Conservation (phyloP, 2,888 invertebrate species). For the Agrochola circellaris region DNA sequence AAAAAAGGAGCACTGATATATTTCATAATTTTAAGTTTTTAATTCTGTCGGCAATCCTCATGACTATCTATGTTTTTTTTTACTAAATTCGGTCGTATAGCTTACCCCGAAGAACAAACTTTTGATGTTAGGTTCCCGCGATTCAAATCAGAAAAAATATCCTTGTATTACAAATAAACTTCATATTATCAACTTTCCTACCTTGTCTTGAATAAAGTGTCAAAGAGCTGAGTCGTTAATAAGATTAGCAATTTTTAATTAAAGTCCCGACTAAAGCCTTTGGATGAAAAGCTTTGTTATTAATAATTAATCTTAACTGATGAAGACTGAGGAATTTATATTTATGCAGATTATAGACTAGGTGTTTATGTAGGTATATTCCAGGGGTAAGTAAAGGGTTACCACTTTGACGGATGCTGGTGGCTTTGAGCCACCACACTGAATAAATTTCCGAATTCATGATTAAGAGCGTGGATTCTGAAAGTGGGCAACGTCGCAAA, state of each 20-base stretch:
- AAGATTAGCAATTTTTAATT: constrained; percentile 33
- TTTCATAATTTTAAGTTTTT: too few relatives aligned
- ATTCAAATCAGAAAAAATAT: background rate
- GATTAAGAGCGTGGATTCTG: background rate
- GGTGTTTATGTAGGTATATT: background rate
- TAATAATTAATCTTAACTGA: constrained; percentile 12
- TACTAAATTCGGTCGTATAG: background rate
- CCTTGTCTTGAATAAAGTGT: constrained; percentile 15
- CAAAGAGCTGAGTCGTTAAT: constrained; percentile 24
- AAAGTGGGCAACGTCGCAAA: too few relatives aligned
- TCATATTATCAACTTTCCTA: background rate
- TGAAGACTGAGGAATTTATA: constrained; percentile 5
- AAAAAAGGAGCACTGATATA: too few relatives aligned
- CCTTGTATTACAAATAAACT: background rate
- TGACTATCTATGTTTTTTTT: too few relatives aligned
- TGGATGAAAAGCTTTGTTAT: constrained; percentile 23
- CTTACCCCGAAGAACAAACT: background rate
- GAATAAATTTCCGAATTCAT: background rate
- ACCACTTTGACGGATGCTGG: background rate
- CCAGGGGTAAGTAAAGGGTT: background rate
- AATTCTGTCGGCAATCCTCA: background rate
- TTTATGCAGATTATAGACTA: constrained; percentile 1
- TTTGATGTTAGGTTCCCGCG: background rate
- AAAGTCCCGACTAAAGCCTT: background rate
- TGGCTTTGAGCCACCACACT: background rate